Evolutionary conservation across 2,888 invertebrate genomes (phyloP), one percentile per base, ranked within the genome.

Genomic region (Athetis lepigone): DNA sequence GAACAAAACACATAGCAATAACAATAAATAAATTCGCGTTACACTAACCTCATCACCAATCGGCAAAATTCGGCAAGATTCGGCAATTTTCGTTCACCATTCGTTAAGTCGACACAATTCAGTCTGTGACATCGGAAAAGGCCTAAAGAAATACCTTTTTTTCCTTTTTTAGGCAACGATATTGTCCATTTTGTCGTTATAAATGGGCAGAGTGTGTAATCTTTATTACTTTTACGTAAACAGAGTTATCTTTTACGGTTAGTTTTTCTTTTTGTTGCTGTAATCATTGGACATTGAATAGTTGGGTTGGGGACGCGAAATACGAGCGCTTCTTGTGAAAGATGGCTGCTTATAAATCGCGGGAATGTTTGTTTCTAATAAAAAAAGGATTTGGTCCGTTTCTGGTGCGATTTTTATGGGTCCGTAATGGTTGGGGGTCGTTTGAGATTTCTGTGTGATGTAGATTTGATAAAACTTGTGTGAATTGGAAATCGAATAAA

Each of bases 171-270:
- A 65, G 68, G 61, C 60, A 66, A 74, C 79, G 74, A 80, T 79
- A 81, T 79, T 81, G 79, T 80, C 79, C 81, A 81, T 74, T 80
- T 81, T 79, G 77, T 64, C 51, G 79, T 81, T 71, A 80, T 79
- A 80, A 81, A 81, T 80, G 79, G 81, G 52, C 50, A 52, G 70
- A 61, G 74, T 73, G 79, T 76, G 79, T 80, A 80, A 80, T 80
- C 79, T 80, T 80, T 80, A 81, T 79, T 80, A 79, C 79, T 67
- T 67, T 74, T 71, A 68, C 79, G 79, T 81, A 80, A 80, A 81
- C 79, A 80, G 58, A 81, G 81, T 78, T 80, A 80, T 80, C 79
- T 80, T 79, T 70, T 68, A 71, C 60, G 76, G 70, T 68, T 75
- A 76, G 79, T 75, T 80, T 79, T 78, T 69, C 75, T 74, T 79